Evolutionary conservation across 2,113 vertebrate genomes (phyloP).

Genomic region (Dipodomys stephensi): DNA sequence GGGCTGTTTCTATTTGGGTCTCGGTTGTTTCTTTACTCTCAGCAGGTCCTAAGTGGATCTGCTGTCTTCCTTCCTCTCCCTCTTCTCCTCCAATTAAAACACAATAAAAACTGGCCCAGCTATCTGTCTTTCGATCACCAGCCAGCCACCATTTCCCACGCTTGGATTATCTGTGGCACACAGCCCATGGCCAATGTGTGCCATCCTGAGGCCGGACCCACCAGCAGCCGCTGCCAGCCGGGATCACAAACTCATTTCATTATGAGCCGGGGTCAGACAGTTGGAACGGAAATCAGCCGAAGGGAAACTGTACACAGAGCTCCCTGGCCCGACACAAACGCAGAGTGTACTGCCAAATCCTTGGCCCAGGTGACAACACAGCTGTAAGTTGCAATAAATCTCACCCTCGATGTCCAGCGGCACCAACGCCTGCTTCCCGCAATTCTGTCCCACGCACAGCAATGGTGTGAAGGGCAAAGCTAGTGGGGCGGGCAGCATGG

Average conservation of each 20-base stretch:
- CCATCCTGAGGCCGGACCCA: background rate
- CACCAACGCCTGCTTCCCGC: accelerated
- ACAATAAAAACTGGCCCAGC: background rate
- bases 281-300: constrained; percentile 58
- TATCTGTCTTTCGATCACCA: background rate
- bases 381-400: background rate
- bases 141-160: background rate
- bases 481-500: background rate
- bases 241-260: constrained; percentile 49
- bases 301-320: background rate
- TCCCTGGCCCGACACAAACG: constrained; percentile 7
- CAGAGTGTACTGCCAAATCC: background rate
- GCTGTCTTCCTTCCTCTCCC: background rate
- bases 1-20: background rate
- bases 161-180: constrained; percentile 38
- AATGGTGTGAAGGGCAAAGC: background rate
- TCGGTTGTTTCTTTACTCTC: background rate
- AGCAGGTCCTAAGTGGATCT: background rate
- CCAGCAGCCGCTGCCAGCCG: background rate
- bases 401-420: background rate
- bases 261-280: constrained; percentile 52
- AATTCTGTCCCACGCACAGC: accelerated
- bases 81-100: background rate
- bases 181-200: background rate
- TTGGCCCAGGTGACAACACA: background rate